A percentile compares a stretch with the other conserved stretches of the same genome.
phyloP scores from a whole-genome alignment of 1,140 invertebrate genomes.

The Tribolium castaneum region DNA sequence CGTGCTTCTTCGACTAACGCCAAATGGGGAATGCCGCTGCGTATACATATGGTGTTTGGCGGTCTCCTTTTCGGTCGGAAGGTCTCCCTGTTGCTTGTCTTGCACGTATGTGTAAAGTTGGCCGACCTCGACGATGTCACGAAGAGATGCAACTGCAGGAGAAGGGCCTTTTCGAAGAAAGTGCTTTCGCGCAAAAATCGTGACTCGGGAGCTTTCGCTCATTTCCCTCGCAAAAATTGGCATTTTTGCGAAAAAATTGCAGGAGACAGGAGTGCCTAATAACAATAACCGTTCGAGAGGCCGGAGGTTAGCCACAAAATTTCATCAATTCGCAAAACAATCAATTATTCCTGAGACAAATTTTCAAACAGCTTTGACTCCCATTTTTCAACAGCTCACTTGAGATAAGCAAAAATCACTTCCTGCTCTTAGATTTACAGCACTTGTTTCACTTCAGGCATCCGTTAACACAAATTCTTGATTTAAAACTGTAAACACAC shows the following conservation, averaged over 20 bases:
- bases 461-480: neutral
- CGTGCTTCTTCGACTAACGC: neutral
- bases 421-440: neutral
- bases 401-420: neutral
- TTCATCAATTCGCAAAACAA: no score
- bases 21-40: slow-evolving; percentile 25
- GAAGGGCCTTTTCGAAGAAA: neutral
- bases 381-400: neutral
- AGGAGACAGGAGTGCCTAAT: no score
- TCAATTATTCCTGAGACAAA: neutral
- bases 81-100: slow-evolving; percentile 1
- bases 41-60: slow-evolving; percentile 33
- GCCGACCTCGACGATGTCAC: slow-evolving; percentile 26
- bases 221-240: no score
- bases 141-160: neutral
- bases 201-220: no score
- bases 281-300: no score
- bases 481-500: neutral
- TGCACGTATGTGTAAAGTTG: slow-evolving; percentile 11
- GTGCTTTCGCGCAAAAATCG: neutral
- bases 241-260: no score
- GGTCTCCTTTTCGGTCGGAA: slow-evolving; percentile 16
- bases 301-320: no score
- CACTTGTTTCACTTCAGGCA: neutral
- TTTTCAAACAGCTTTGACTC: neutral